Conservation (phyloP, 2,113 vertebrate species). For the Patagioenas fasciata region DNA sequence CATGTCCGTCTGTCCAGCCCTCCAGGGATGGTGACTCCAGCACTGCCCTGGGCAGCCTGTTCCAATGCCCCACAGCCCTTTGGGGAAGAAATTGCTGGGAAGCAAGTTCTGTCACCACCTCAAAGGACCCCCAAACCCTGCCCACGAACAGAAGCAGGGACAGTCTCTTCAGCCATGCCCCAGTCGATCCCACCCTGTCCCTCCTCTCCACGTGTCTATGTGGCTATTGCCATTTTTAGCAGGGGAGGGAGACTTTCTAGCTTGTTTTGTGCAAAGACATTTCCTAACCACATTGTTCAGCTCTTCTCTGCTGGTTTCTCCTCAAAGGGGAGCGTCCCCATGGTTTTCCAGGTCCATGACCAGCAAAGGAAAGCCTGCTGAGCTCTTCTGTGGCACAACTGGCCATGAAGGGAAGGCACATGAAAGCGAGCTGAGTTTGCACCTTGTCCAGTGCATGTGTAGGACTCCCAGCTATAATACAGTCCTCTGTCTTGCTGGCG, state of each 20-base stretch:
- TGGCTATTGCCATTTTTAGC: background rate
- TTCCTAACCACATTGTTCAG: background rate
- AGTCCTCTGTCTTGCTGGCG: background rate
- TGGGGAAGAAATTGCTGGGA: background rate
- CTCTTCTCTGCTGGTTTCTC: background rate
- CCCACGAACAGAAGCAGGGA: background rate
- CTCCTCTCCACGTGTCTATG: background rate
- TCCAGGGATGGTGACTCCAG: too few relatives aligned
- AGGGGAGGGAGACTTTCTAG: background rate
- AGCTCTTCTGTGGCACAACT: background rate
- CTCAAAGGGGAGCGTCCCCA: background rate
- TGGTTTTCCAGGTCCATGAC: background rate
- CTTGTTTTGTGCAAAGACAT: background rate
- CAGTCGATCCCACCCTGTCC: background rate
- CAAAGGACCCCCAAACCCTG: too few relatives aligned
- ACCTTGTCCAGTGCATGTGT: rapidly evolving
- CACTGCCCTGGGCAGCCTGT: too few relatives aligned
- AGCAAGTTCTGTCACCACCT: background rate
- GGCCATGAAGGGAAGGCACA: background rate
- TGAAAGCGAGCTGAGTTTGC: background rate
- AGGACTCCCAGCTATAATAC: background rate
- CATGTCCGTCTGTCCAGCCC: too few relatives aligned
- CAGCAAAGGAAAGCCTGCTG: background rate
- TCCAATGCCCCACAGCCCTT: too few relatives aligned
- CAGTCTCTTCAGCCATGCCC: background rate